Evolutionary conservation across 2,113 vertebrate species (phyloP).

Genomic region (Bubo scandiacus): DNA sequence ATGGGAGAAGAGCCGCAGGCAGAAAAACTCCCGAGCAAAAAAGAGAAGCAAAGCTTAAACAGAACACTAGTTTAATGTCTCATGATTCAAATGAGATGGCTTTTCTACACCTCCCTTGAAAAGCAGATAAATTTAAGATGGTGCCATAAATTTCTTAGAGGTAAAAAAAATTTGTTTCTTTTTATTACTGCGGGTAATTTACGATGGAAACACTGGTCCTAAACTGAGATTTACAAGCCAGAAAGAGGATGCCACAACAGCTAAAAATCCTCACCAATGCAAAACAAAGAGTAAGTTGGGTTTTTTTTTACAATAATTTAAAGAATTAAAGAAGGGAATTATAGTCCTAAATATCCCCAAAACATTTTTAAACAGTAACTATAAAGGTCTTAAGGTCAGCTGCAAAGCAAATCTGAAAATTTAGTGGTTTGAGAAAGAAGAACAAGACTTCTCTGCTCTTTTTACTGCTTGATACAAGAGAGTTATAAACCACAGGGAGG

Average conservation of each 20-base stretch:
- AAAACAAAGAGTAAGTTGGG: neutral
- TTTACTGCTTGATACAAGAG: neutral
- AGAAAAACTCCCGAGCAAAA: neutral
- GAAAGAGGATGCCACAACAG: neutral
- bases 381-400: neutral
- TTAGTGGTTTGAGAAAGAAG: neutral
- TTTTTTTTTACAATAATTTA: neutral
- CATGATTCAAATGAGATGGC: neutral
- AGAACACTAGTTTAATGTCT: neutral
- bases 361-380: neutral
- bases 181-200: neutral
- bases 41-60: neutral
- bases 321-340: neutral
- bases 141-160: neutral
- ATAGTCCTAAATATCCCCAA: neutral
- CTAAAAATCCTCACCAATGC: neutral
- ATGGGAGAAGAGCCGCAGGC: neutral
- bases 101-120: neutral
- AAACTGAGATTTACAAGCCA: neutral
- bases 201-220: neutral
- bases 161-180: neutral
- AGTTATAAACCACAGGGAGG: neutral
- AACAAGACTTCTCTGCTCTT: neutral
- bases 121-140: neutral
- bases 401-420: neutral